Evolutionary conservation across 2,888 invertebrate species (phyloP), one percentile per base, ranked within the genome.

Genomic region (Drosophila borborema): DNA sequence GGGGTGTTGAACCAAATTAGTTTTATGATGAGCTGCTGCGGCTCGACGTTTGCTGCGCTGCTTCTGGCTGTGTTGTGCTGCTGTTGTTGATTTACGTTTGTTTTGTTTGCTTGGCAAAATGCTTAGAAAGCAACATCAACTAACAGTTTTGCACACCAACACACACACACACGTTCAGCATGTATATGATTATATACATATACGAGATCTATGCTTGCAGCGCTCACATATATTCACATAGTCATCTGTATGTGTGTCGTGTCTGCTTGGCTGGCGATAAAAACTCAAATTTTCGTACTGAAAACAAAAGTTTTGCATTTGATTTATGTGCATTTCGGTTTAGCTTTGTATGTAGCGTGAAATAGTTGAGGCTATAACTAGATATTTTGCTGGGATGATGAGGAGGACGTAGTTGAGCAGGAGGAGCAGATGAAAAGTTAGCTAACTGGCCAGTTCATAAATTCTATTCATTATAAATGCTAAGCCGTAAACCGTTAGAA

Each of bases 21-120:
- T 84, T 84, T 89, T 84, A 84, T 84, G 90, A 84, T 84, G 84
- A 89, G 84, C 88, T 84, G 73, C 85, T 84, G 84, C 83, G 80
- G 82, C 78, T 74, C 70, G 71, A 60, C 70, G 65, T 60, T 64
- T 41, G 46, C 43, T 66, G 67, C 75, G 71, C 82, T 46, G 48
- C n/a, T 28, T 31, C 28, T 75, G 49, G 18, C 28, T 46, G 61
- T 69, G 54, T 34, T 63, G 20, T 69, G 54, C 38, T 63, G 76
- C 65, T 84, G 81, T 68, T 89, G 82, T 80, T 89, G 84, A 85
- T 89, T 84, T 85, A 89, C 88, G 90, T 89, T 87, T 76, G 84
- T 89, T 89, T 81, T 89, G 82, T 79, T 87, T 76, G 82, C 76
- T 81, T 70, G 76, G 66, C 65, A 79, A 81, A 85, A 81, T 84